These are phyloP conservation scores for Puntigrus tetrazona DNA, from an alignment of 2,113 vertebrate genomes.

Conservation along the genomic window DNA sequence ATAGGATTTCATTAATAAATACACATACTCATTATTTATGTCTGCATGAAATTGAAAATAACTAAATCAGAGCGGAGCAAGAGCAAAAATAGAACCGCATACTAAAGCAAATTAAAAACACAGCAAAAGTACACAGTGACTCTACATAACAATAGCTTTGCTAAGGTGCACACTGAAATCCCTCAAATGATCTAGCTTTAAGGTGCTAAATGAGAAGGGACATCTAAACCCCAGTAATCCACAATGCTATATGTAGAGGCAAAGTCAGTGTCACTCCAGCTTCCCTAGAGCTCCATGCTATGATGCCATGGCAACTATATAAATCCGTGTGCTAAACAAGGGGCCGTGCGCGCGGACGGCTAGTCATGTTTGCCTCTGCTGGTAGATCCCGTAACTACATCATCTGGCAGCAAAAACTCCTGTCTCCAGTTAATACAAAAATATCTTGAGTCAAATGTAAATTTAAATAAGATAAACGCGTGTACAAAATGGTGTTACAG, in stretches of 20 bases:
- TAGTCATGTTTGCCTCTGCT: neutral
- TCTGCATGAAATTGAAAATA: neutral
- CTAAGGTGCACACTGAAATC: neutral
- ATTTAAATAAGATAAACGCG: too few relatives aligned
- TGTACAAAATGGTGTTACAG: too few relatives aligned
- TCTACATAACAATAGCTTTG: neutral
- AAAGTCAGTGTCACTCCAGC: slow-evolving; percentile 15
- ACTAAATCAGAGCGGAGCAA: neutral
- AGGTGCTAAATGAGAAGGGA: slow-evolving; percentile 25
- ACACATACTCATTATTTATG: neutral
- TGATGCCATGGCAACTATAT: neutral
- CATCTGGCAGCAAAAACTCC: neutral
- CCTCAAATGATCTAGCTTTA: neutral
- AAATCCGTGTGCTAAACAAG: slow-evolving; percentile 9
- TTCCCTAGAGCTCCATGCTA: neutral
- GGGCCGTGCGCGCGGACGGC: neutral
- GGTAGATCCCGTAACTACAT: neutral
- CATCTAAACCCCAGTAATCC: slow-evolving; percentile 12
- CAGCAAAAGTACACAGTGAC: neutral
- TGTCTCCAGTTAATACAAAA: neutral
- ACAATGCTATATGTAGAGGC: neutral
- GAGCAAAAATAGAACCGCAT: neutral
- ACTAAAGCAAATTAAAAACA: neutral
- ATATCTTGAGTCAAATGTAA: too few relatives aligned
- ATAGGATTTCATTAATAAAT: too few relatives aligned